phyloP scores from a whole-genome alignment of 2,888 invertebrate species.

The Vannuccia rotundouncinata region DNA sequence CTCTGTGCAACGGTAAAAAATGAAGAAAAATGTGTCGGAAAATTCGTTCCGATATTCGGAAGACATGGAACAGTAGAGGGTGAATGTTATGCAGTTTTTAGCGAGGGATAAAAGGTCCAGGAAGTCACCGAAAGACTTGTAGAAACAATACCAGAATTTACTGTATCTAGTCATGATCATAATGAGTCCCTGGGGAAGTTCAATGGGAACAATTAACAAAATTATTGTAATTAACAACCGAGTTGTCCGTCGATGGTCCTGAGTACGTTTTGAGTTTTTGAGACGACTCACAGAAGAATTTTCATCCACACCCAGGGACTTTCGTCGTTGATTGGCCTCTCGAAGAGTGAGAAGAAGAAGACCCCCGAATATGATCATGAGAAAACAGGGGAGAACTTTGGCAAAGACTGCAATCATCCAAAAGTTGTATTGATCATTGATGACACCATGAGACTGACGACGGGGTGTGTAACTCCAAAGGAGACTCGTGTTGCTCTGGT shows the following conservation, averaged over 20 bases:
- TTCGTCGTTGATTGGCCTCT: background rate
- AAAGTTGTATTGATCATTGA: too few relatives aligned
- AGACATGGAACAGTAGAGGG: constrained; percentile 34
- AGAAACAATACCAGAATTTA: background rate
- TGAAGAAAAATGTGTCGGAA: too few relatives aligned
- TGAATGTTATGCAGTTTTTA: constrained; percentile 32
- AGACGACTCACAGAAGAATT: background rate
- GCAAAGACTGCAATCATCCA: constrained; percentile 29
- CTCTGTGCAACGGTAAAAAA: too few relatives aligned
- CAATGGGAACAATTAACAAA: constrained; percentile 73
- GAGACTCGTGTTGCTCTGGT: too few relatives aligned
- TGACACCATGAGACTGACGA: constrained; percentile 1
- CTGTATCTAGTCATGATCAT: constrained; percentile 11
- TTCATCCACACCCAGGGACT: background rate
- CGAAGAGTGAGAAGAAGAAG: background rate
- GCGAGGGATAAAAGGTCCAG: constrained; percentile 22
- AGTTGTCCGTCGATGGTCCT: constrained; percentile 63
- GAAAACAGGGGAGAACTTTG: constrained; percentile 29
- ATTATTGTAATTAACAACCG: constrained; percentile 74
- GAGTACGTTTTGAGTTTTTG: background rate
- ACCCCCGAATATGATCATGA: background rate
- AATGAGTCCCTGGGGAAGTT: constrained; percentile 67
- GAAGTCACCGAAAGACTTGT: constrained; percentile 30
- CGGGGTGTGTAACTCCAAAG: too few relatives aligned
- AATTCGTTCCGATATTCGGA: constrained; percentile 32